Conservation (phyloP, 2,888 invertebrate genomes). For the Cryptocephalus moraei region DNA sequence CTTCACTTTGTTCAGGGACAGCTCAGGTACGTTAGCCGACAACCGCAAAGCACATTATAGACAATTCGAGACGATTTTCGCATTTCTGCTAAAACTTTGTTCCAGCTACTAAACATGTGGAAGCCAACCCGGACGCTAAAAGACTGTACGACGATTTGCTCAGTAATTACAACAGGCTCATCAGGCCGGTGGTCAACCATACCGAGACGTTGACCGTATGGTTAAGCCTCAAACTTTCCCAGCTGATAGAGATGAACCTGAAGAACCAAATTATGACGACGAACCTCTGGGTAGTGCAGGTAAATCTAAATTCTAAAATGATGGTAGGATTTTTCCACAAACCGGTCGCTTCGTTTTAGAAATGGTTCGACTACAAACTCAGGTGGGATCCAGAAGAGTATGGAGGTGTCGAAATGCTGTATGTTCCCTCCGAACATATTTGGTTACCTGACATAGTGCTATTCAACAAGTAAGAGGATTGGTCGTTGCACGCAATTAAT, state of each 20-base stretch:
- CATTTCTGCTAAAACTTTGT: not conserved
- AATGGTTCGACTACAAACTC: slow-evolving; percentile 87
- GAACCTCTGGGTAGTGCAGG: slow-evolving; percentile 90
- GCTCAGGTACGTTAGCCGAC: too few relatives aligned
- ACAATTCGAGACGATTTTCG: too few relatives aligned
- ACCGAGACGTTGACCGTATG: slow-evolving; percentile 86
- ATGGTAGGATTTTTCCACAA: too few relatives aligned
- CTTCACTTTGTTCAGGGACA: too few relatives aligned
- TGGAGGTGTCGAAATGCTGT: slow-evolving; percentile 81
- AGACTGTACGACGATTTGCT: slow-evolving; percentile 92
- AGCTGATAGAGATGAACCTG: slow-evolving; percentile 83
- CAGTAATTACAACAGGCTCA: slow-evolving; percentile 90
- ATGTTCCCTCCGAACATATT: slow-evolving; percentile 92
- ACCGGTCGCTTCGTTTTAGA: slow-evolving; percentile 44
- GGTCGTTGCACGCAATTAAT: not conserved
- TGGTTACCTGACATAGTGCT: slow-evolving; percentile 96
- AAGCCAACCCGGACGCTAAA: slow-evolving; percentile 90
- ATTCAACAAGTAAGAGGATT: slow-evolving; percentile 66
- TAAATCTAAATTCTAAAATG: slow-evolving; percentile 27
- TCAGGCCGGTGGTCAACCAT: slow-evolving; percentile 87
- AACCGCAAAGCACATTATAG: too few relatives aligned
- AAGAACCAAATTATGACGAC: slow-evolving; percentile 94
- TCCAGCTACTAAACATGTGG: slow-evolving; percentile 40
- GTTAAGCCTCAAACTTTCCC: slow-evolving; percentile 81
- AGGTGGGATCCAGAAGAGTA: slow-evolving; percentile 85